Evolutionary conservation across 1,140 invertebrate species (phyloP), one percentile per base, ranked within the genome.

Genomic region (Aporrectodea caliginosa): DNA sequence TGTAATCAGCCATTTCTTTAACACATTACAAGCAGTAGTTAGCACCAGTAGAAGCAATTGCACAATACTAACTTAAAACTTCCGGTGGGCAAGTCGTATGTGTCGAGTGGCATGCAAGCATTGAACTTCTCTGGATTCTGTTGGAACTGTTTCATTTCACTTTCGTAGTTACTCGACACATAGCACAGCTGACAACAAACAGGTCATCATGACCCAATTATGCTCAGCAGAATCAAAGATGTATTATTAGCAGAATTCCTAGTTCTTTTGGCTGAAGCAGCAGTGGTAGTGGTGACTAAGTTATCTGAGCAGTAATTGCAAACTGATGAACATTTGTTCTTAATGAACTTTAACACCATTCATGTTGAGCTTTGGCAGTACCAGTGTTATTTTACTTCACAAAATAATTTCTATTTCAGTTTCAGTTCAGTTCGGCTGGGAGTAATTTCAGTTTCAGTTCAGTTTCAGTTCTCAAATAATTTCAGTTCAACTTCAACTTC

Each of bases 101-200:
- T 83, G 2, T 83, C 72, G 6, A 90, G 84, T 32, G 86, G 84
- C 2, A 90, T 84, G 34, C 81, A 82, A 69, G 83, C 82, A 79
- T 85, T 84, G 76, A 86, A 87, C 34, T 81, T 83, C 16, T 87
- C 82, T 12, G 88, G 84, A 76, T 89, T 86, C 6, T 80, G 79
- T 68, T 83, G 83, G 82, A 84, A 89, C 81, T 86, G 83, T 33
- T 86, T 84, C 35, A 87, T 82, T 75, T 90, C 89, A 31, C 88
- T 85, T 72, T 85, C 83, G 80, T 90, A 90, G 83, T 91, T 86
- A 35, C 85, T 83, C 2, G 90, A 87, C 22, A 91, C 88, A 84
- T 90, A 91, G 80, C 90, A 91, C 1, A 88, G 82, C 84, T 90
- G 87, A 77, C 88, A 86, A 71, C 6, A 71, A 71, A 71, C 32